Evolutionary conservation across 1,140 invertebrate species (phyloP).

Genomic region (Delia radicum): DNA sequence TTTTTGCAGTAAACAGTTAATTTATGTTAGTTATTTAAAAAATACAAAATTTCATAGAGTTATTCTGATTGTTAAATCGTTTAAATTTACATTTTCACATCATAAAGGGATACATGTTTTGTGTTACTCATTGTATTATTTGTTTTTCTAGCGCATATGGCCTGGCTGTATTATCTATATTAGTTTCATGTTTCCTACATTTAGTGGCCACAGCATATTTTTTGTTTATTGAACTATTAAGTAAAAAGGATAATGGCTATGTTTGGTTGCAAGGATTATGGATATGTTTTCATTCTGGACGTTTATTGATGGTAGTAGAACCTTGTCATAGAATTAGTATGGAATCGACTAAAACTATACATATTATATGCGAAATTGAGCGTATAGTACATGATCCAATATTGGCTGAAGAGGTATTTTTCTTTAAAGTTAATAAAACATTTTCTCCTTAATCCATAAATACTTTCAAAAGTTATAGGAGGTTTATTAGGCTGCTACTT

Average conservation of each 20-base stretch:
- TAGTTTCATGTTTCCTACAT: constrained; percentile 68
- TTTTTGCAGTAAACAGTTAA: too few relatives aligned
- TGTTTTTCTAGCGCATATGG: constrained; percentile 60
- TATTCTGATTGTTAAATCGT: too few relatives aligned
- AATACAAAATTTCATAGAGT: too few relatives aligned
- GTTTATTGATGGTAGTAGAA: constrained; percentile 67
- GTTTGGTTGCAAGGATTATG: constrained; percentile 63
- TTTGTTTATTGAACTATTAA: constrained; percentile 64
- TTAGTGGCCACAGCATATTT: constrained; percentile 73
- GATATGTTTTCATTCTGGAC: constrained; percentile 64
- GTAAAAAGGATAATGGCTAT: constrained; percentile 52
- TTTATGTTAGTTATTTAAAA: too few relatives aligned
- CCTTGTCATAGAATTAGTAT: constrained; percentile 63
- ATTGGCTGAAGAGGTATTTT: constrained; percentile 41
- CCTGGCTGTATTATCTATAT: constrained; percentile 62
- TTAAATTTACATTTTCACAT: too few relatives aligned
- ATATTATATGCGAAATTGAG: constrained; percentile 49
- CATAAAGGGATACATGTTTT: too few relatives aligned
- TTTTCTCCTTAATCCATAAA: too few relatives aligned
- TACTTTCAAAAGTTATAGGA: too few relatives aligned
- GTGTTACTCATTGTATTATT: too few relatives aligned
- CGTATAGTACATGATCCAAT: constrained; percentile 46
- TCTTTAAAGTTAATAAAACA: too few relatives aligned
- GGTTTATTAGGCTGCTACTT: too few relatives aligned
- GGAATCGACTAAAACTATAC: constrained; percentile 54